phyloP scores from a whole-genome alignment of 2,888 invertebrate species.

The Pediacus dermestoides region DNA sequence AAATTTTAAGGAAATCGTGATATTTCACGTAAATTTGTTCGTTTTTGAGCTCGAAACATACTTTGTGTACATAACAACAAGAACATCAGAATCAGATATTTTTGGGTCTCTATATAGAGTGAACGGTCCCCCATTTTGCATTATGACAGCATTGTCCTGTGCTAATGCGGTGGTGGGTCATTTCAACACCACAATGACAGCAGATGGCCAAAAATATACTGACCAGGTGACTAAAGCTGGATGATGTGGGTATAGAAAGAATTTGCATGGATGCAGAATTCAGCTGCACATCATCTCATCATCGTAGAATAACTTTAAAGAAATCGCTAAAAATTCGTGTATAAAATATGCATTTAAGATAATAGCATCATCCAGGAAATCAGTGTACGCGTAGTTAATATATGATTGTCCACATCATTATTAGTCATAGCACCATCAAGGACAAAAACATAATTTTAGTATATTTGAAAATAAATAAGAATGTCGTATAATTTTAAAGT shows the following conservation, averaged over 20 bases:
- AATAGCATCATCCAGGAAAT: no score
- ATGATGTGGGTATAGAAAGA: conserved; percentile 9
- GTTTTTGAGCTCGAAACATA: no score
- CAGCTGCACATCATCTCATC: background rate
- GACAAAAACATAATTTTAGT: no score
- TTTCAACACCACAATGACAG: conserved; percentile 47
- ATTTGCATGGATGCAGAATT: background rate
- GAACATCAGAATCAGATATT: background rate
- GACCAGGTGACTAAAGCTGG: conserved; percentile 44
- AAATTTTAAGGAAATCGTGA: no score
- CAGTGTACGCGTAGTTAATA: no score
- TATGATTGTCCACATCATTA: no score
- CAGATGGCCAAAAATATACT: conserved; percentile 42
- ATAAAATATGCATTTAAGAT: background rate
- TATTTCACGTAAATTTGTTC: no score
- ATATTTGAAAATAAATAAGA: no score
- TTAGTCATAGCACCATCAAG: no score
- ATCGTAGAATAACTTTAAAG: background rate
- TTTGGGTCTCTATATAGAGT: conserved; percentile 9
- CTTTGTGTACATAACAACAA: no score
- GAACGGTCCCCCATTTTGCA: conserved; percentile 34
- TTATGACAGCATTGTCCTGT: conserved; percentile 20
- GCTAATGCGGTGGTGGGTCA: conserved; percentile 38
- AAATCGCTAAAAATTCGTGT: background rate
- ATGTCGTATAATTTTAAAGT: no score